A percentile compares a stretch with the other conserved stretches of the same genome.
These are phyloP conservation scores for Colletes collaris DNA, from an alignment of 2,888 invertebrate genomes.

Conservation along the genomic window DNA sequence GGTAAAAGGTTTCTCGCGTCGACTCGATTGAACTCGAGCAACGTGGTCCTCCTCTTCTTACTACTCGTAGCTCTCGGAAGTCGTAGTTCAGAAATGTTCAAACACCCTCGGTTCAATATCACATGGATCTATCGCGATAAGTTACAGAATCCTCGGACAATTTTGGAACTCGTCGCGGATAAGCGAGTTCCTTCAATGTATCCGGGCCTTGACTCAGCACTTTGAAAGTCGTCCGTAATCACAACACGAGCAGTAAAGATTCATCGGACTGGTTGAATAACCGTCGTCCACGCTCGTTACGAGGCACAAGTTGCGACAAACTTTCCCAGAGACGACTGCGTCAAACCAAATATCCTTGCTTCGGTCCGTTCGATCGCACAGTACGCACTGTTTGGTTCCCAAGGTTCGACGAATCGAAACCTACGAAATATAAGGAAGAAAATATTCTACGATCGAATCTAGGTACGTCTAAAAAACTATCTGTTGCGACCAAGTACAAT, in stretches of 20 bases:
- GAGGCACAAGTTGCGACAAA: neutral
- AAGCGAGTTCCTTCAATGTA: neutral
- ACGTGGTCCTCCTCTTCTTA: no score
- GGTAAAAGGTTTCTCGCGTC: no score
- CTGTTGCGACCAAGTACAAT: neutral
- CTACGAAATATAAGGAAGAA: neutral
- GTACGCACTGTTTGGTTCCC: neutral
- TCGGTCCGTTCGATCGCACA: neutral
- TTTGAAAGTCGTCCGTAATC: neutral
- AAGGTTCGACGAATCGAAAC: neutral
- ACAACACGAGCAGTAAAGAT: conserved; percentile 20
- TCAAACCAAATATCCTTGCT: neutral
- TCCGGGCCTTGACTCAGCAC: neutral
- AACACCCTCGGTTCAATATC: no score
- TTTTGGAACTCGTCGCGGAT: no score
- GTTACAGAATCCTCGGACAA: neutral
- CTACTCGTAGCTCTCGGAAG: no score
- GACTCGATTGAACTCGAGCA: no score
- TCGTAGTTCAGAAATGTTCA: no score
- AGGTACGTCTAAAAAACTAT: neutral
- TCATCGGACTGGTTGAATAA: conserved; percentile 10
- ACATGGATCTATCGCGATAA: neutral
- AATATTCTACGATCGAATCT: no score
- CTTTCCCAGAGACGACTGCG: neutral
- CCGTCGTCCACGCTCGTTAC: neutral